Base-by-base conservation (phyloP, 2,888 invertebrate genomes). In the Leptopilina myrica region DNA sequence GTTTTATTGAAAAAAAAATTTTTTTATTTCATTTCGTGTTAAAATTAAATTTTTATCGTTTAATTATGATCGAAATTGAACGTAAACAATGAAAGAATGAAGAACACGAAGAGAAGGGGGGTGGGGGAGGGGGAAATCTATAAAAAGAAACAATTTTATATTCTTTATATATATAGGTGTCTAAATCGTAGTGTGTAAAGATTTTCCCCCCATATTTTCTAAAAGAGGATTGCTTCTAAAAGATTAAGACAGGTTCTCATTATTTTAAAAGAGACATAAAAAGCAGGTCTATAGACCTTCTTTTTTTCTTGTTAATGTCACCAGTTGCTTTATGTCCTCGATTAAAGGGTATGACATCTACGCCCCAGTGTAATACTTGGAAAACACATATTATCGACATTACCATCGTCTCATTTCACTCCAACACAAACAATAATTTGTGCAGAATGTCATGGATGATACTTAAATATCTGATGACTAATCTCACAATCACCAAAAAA, bases 301-400 rank as follows among this genome's bases (percentile, higher is more conserved):
- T 56, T 9, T 14, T 15, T 53, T 9, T 14, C 26, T 49, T 53
- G 33, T 33, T 73, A 40, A 73, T 73, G 73, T 56, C 73, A 73
- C 56, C n/a, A 56, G 73, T 56, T 73, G n/a, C n/a, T 56, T n/a
- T 73, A 56, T 73, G 73, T 73, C 73, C 73, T 73, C 73, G 56
- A 56, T 73, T 33, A 73, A 73, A 73, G 73, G 73, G 73, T 73
- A 73, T n/a, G 33, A n/a, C 56, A 73, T 73, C 73, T 53, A 73
- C 73, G 69, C 69, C n/a, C 69, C 53, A 73, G 69, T 26, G 15
- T 73, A 56, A 73, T 73, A 73, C 33, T 73, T 26, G 46, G 14
- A 66, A 66, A 43, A 66, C 65, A 66, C 20, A 20, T 20, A 20
- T 20, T 40, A 66, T 66, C 65, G 65, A 66, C 43, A 66, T 66